These are phyloP conservation scores for Habrosyne pyritoides DNA, from an alignment of 2,888 invertebrate genomes.

Conservation along the genomic window DNA sequence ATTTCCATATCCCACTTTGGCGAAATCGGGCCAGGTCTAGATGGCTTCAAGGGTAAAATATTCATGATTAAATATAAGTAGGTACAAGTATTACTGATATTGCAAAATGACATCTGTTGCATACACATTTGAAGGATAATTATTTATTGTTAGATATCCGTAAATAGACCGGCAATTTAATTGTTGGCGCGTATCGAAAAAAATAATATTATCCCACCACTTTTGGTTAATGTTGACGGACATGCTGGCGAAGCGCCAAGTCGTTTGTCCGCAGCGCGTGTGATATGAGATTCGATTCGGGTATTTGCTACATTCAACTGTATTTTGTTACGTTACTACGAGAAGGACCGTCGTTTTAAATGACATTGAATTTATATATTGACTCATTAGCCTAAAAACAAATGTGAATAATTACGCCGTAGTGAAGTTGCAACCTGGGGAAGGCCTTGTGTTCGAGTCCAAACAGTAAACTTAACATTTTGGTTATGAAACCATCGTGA, in stretches of 20 bases:
- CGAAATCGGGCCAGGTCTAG: no score
- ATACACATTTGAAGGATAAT: no score
- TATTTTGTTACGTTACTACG: background rate
- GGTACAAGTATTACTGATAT: no score
- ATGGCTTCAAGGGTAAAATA: no score
- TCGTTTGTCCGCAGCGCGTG: constrained; percentile 39
- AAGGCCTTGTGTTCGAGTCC: no score
- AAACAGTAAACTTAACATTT: no score
- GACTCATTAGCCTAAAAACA: constrained; percentile 29
- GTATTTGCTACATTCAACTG: constrained; percentile 34
- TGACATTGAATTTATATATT: constrained; percentile 5
- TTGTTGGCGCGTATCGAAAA: constrained; percentile 28
- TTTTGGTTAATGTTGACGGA: constrained; percentile 45
- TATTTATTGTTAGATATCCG: background rate
- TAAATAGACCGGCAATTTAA: background rate
- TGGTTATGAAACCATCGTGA: no score
- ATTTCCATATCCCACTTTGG: no score
- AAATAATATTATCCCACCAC: constrained; percentile 36
- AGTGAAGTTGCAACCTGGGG: no score
- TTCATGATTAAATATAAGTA: no score
- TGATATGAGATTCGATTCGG: constrained; percentile 41
- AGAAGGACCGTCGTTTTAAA: background rate
- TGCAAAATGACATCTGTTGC: no score
- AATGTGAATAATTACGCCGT: no score
- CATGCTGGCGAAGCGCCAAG: constrained; percentile 44